A percentile compares a stretch with the other conserved stretches of the same genome.
Conservation (phyloP, 1,140 invertebrate species). For the Sipha flava region DNA sequence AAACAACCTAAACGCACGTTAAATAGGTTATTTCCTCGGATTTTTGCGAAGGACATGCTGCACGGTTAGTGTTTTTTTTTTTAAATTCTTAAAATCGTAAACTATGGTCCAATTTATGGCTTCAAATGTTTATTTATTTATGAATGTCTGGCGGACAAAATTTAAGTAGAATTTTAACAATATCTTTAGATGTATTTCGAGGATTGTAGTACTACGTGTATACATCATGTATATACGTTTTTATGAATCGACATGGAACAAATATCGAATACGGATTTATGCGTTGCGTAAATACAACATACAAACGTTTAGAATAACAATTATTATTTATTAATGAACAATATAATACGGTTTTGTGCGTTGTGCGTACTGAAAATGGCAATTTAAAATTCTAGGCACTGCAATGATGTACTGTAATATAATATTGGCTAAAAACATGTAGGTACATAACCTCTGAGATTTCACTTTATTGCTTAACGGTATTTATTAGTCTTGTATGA, state of each 20-base stretch:
- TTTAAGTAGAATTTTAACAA: too few species aligned
- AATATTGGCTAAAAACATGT: neutral
- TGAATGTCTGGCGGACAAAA: too few species aligned
- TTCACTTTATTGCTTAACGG: slow-evolving; percentile 27
- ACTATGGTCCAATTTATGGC: neutral
- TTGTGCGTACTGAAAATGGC: neutral
- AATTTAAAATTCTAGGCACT: slow-evolving; percentile 5
- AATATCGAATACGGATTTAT: neutral
- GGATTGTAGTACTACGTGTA: too few species aligned
- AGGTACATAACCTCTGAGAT: neutral
- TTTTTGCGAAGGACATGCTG: neutral
- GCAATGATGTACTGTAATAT: neutral
- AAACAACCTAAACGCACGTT: neutral
- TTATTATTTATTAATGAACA: slow-evolving; percentile 14
- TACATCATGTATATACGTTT: too few species aligned
- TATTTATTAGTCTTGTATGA: neutral
- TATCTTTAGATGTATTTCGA: too few species aligned
- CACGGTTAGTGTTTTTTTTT: neutral
- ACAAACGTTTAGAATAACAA: neutral
- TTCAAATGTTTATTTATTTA: too few species aligned
- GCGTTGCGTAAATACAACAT: neutral
- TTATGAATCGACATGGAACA: neutral
- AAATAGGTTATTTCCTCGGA: neutral
- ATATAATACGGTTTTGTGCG: neutral
- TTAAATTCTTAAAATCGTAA: neutral